Evolutionary conservation across 2,113 vertebrate species (phyloP), one percentile per base, ranked within the genome.

Genomic region (Gnathonemus echidnorhynchus): DNA sequence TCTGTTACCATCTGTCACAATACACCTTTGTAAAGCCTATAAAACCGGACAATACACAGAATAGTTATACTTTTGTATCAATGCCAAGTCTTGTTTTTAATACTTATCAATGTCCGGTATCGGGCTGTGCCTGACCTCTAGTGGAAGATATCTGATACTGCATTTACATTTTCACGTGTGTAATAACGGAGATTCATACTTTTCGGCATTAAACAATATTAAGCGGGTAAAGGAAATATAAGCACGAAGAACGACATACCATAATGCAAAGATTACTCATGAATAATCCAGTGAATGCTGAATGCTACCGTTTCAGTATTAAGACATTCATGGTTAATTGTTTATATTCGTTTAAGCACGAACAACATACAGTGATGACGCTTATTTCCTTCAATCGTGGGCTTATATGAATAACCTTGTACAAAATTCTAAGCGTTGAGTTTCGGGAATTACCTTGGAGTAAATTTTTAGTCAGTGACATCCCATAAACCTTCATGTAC

Each of bases 1-100:
- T 89, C 62, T 70, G 45, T 48, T 80, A 39, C 88, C 77, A 24
- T 89, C 77, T 89, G 74, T 89, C 46, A 48, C 35, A 24, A n/a
- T 42, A 49, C 70, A 89, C 70, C 35, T 89, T 84, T 35, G 9
- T 84, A 56, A 74, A 42, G 49, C 77, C 74, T 56, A 42, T 56
- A 84, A 45, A 56, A 39, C 74, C 35, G 74, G 46, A 21, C 62
- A 27, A 89, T 31, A 80, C 19, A 80, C n/a, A 21, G 66, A 85
- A 13, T 24, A 45, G 45, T 39, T 89, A 46, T 52, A 27, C 1
- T 74, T 80, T 53, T 53, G 50, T n/a, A 53, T 45, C 50, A 6
- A 48, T 85, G 74, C 74, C 35, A 45, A 84, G n/a, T 42, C 24
- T 77, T 8, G 39, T 46, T 84, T 31, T 21, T 27, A n/a, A 10